Base-by-base conservation (phyloP, 2,888 invertebrate genomes). In the Amphipoea oculea region DNA sequence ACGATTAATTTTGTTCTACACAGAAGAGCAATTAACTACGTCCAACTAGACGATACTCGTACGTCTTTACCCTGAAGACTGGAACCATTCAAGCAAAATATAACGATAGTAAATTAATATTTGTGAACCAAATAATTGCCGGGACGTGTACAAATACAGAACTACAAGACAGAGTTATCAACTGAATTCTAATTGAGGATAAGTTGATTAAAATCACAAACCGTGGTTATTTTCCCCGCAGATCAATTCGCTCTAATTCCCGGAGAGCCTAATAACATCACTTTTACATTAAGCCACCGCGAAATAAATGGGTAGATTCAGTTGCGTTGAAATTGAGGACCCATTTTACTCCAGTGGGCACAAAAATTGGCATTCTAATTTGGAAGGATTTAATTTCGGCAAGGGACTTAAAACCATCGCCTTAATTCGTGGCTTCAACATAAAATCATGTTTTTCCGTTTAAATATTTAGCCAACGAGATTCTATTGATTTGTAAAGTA, bases 231-330 rank as follows among this genome's bases (percentile, higher is more conserved):
- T 80, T 83, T 62, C 36, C 11, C 62, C 42, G 66, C 54, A 77
- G 77, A 78, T 81, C 68, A 69, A 78, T 85, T 79, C 36, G 65
- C 68, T 72, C 36, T 65, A 68, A 78, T 77, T 76, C 68, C 73
- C 77, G n/a, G 63, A 74, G 63, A 51, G 66, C 42, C 67, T 79
- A 88, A 88, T 87, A 81, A 78, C 72, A 78, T 77, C 72, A 83
- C 48, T 82, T 65, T 78, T 70, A 71, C 77, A 76, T 78, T 84
- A 65, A 67, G 48, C 67, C 51, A 63, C 73, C 51, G 63, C 71
- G 1, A 66, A 45, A 57, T 84, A 68, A 75, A 79, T 78, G 40
- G 60, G 57, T 14, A 54, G 62, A 84, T 75, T 86, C 60, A 69
- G 73, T 81, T 84, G 76, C 57, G 17, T 14, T 63, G 54, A 75